Conservation (phyloP, 2,113 vertebrate species). For the Gadus macrocephalus region DNA sequence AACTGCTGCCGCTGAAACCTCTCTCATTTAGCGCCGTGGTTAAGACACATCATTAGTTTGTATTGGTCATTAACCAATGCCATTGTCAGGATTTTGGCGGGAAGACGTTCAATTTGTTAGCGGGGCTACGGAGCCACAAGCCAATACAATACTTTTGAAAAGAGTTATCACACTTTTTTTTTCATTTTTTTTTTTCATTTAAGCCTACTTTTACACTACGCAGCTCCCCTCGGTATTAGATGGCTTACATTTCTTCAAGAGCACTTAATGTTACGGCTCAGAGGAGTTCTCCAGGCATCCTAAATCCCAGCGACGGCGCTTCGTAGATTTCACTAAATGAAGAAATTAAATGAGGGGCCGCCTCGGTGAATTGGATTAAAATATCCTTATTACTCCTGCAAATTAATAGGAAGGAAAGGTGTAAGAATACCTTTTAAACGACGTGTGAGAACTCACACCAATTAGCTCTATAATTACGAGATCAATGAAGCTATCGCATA, state of each 20-base stretch:
- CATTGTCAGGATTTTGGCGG: no score
- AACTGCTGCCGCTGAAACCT: no score
- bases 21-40: no score
- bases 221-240: conserved; percentile 36
- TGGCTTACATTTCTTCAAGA: conserved; percentile 57
- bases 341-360: conserved; percentile 60
- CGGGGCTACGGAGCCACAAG: conserved; percentile 4
- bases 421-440: conserved; percentile 65
- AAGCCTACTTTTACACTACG: conserved; percentile 4
- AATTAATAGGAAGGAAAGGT: conserved; percentile 38
- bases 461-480: no score
- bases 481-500: no score
- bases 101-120: no score
- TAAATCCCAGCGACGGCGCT: conserved; percentile 46
- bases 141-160: conserved; percentile 32
- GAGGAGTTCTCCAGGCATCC: conserved; percentile 43
- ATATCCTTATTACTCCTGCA: conserved; percentile 52
- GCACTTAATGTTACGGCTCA: conserved; percentile 58
- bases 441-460: conserved; percentile 49
- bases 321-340: conserved; percentile 61
- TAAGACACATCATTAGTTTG: no score
- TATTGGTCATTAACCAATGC: no score
- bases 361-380: conserved; percentile 63
- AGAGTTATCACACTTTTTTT: conserved; percentile 31
- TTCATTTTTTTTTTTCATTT: conserved; percentile 30